phyloP scores from a whole-genome alignment of 1,140 invertebrate species.

The Nasonia giraulti region DNA sequence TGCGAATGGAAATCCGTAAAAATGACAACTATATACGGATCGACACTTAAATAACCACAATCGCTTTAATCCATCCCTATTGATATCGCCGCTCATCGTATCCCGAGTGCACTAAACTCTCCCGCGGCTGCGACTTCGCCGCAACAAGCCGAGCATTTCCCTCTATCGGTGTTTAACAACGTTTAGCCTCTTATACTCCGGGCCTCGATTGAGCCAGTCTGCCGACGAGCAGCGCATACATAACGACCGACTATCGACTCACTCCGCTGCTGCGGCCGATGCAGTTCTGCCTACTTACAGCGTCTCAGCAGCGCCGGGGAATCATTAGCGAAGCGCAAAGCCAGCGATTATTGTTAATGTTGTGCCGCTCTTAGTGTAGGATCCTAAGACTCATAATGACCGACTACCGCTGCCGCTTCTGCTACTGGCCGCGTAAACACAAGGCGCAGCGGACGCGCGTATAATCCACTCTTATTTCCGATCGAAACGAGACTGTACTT shows the following conservation, averaged over 20 bases:
- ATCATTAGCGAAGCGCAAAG: conserved; percentile 15
- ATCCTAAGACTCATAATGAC: neutral
- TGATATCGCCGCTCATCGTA: too few relatives aligned
- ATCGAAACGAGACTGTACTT: neutral
- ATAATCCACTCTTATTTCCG: neutral
- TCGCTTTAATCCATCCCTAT: too few relatives aligned
- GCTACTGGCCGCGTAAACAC: neutral
- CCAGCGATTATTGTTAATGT: conserved; percentile 32
- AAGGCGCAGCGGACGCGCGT: neutral
- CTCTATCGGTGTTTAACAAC: neutral
- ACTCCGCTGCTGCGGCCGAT: too few relatives aligned
- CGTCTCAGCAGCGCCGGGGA: neutral
- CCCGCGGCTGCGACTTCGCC: neutral
- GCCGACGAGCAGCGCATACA: neutral
- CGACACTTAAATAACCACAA: too few relatives aligned
- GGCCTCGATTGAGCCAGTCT: neutral
- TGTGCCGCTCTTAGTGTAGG: neutral
- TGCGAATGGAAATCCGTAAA: too few relatives aligned
- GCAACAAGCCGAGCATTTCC: conserved; percentile 1
- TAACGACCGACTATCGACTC: neutral
- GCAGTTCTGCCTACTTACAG: neutral
- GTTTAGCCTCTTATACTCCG: neutral
- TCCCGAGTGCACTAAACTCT: too few relatives aligned
- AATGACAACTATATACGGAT: too few relatives aligned
- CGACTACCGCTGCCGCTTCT: neutral